Conservation (phyloP, 2,888 invertebrate genomes). For the Eupsilia transversa region DNA sequence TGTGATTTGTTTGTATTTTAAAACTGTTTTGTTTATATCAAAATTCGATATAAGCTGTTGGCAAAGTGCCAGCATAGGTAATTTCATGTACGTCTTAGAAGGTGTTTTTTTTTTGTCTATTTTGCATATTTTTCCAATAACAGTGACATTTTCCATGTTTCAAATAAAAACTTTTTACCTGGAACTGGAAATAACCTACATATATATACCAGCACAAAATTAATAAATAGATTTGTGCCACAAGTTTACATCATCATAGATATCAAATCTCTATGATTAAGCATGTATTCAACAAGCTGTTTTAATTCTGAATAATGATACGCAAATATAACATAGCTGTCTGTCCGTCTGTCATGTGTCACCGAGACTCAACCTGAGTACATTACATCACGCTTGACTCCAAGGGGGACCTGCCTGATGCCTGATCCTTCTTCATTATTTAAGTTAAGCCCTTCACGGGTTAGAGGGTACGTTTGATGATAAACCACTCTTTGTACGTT, state of each 20-base stretch:
- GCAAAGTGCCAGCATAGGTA: conserved; percentile 13
- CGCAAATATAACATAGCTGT: background rate
- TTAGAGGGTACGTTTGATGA: background rate
- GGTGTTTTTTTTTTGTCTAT: background rate
- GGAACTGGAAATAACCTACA: background rate
- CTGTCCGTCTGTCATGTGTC: conserved; percentile 25
- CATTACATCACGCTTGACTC: conserved; percentile 44
- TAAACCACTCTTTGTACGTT: background rate
- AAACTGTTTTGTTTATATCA: conserved; percentile 29
- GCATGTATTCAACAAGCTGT: background rate
- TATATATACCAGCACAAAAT: background rate
- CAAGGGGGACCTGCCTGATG: conserved; percentile 23
- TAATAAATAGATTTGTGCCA: background rate
- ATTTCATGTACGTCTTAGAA: background rate
- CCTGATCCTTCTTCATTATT: conserved; percentile 25
- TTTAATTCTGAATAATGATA: background rate
- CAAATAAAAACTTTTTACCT: background rate
- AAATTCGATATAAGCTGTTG: conserved; percentile 1
- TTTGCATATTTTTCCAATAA: background rate
- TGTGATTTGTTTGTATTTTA: conserved; percentile 49
- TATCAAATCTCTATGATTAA: background rate
- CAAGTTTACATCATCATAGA: background rate
- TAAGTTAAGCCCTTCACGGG: conserved; percentile 32
- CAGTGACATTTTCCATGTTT: background rate
- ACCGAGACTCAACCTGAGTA: conserved; percentile 15